Evolutionary conservation across 1,140 invertebrate genomes (phyloP), one percentile per base, ranked within the genome.

Genomic region (Calephelis nemesis): DNA sequence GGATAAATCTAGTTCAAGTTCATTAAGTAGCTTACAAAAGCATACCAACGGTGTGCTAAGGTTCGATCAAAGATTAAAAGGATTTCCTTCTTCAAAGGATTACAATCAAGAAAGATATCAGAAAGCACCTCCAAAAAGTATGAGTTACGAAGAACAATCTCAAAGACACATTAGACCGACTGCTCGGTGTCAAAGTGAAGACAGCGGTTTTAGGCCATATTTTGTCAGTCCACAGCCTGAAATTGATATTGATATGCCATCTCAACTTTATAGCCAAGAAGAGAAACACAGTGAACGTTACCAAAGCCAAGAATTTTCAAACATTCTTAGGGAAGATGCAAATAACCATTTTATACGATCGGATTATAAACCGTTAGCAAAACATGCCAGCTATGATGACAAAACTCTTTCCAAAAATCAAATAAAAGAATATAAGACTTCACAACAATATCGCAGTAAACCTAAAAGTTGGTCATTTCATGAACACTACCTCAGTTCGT

Each of bases 391-490:
- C 64, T 94, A 94, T 63, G 93, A 94, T 67, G 93, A 94, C 72
- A 93, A 93, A 81, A 94, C 93, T 9, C 70, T 94, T 19, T 94
- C 93, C 1, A 94, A 93, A 76, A 92, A 93, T 73, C 93, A 94
- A 86, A 94, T 94, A 70, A 93, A 93, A 65, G 93, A 94, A 73
- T 94, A 94, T 72, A 94, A 94, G 81, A 92, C 86, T 9, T 93
- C 92, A 65, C 93, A 93, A 71, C 93, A 93, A 76, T 87, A 93
- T 71, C 87, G 93, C 2, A 89, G 84, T 69, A 93, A 93, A 78
- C 90, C 90, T 19, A 94, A 94, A 81, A 94, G 93, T 68, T 93
- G 93, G 87, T 94, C 93, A 9, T 94, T 94, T 70, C 93, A 94
- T 72, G 93, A 94, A 76, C 93, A 94, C 79, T 93, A 94, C 82